Conservation (phyloP, 2,113 vertebrate species). For the Dolichallabes microphthalmus region DNA sequence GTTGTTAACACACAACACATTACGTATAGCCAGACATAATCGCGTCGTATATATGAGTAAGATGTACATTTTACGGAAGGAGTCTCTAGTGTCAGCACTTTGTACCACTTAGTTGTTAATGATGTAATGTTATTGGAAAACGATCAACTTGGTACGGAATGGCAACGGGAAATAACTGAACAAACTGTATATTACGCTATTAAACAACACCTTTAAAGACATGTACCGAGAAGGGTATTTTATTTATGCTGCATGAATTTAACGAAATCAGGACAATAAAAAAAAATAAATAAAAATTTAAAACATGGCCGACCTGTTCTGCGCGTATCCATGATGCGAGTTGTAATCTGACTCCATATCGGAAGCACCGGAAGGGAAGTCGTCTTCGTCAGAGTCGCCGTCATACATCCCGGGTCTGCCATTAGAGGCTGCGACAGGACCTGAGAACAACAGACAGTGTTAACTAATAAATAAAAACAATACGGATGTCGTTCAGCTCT, state of each 20-base stretch:
- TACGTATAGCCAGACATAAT: background rate
- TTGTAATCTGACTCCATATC: constrained; percentile 14
- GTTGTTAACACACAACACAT: background rate
- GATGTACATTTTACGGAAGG: background rate
- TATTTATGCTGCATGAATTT: background rate
- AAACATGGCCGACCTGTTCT: constrained; percentile 22
- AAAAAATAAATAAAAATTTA: background rate
- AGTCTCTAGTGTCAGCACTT: background rate
- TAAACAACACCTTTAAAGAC: background rate
- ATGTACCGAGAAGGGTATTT: background rate
- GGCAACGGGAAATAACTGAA: no score
- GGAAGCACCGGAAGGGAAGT: constrained; percentile 39
- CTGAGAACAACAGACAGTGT: constrained; percentile 1
- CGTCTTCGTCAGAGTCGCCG: constrained; percentile 31
- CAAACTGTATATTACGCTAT: background rate
- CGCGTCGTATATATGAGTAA: background rate
- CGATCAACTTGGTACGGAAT: no score
- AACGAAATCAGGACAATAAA: background rate
- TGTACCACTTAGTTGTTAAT: background rate
- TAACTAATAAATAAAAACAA: background rate
- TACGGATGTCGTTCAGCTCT: background rate
- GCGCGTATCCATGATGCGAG: background rate
- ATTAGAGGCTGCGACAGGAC: background rate
- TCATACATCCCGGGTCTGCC: constrained; percentile 4
- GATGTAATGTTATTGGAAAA: no score